A percentile compares a stretch with the other conserved stretches of the same genome.
Conservation (phyloP, 2,113 vertebrate species). For the Okapia johnstoni region DNA sequence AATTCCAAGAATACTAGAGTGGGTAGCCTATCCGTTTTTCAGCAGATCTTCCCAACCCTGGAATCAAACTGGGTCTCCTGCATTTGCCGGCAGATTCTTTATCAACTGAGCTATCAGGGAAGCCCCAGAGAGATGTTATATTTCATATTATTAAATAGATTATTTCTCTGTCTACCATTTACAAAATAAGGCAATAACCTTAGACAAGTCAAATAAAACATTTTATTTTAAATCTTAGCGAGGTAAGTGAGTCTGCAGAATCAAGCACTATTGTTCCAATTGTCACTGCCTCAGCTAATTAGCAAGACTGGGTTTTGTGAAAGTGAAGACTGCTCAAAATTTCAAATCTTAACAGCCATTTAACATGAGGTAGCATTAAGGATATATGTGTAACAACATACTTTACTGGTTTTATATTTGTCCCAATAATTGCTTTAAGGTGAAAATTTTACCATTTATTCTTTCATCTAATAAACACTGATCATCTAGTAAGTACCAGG, state of each 20-base stretch:
- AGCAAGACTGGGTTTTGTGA: neutral
- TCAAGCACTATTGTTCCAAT: neutral
- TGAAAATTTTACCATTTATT: neutral
- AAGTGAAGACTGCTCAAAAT: neutral
- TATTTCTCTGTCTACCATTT: neutral
- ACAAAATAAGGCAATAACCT: neutral
- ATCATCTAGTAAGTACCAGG: neutral
- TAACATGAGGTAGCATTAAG: neutral
- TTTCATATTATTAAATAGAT: neutral
- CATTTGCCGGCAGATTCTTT: neutral
- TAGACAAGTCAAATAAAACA: neutral
- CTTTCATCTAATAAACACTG: neutral
- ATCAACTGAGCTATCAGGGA: neutral
- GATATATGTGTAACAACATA: neutral
- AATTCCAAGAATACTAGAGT: neutral
- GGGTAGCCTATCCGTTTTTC: neutral
- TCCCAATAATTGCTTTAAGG: neutral
- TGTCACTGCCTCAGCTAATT: neutral
- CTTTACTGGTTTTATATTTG: neutral
- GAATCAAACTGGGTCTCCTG: rapidly evolving
- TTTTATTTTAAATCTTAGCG: neutral
- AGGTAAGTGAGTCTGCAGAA: neutral
- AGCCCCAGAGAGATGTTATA: neutral
- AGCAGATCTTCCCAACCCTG: neutral
- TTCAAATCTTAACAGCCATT: neutral